Base-by-base conservation (phyloP, 2,797 vertebrate species). In the Allobates femoralis region DNA sequence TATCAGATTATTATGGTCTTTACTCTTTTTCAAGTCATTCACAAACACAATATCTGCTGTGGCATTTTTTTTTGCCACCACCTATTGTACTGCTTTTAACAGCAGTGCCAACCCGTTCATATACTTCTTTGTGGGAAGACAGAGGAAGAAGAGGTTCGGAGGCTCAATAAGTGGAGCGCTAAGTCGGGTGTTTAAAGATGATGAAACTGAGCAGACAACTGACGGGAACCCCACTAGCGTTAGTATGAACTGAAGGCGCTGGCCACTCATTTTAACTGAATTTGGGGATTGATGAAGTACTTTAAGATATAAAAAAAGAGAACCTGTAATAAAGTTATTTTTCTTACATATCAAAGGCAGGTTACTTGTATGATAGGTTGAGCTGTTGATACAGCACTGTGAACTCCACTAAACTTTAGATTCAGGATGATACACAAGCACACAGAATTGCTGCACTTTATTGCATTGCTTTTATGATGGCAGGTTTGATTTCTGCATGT, bases 121-220 rank as follows among this genome's bases (percentile, higher is more conserved):
- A 88, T 92, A 91, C 0, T 89, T 92, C 76, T 51, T 92, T 21
- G 91, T 92, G 75, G 92, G 92, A n/a, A 85, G 83, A 32, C 80
- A 56, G 0, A 50, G 69, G n/a, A 86, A 46, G 2, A 37, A 3
- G 67, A 56, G 37, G 2, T 88, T 83, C 34, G 28, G 30, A 11
- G 75, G 84, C 58, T 79, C 91, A 0, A 53, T 92, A 82, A 84
- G 37, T 78, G 66, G 79, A 2, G 64, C 89, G 56, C 89, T 93
- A 3, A 73, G 41, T 62, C 80, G 89, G 79, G 91, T 90, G 0
- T 90, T 94, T 62, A 77, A 51, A 41, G 91, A 93, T 0, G 88
- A 89, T 28, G 86, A 88, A 28, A 84, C 86, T 14, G 86, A 87
- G 14, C 82, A 84, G 34, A 55, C 86, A 62, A 66, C 66, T 28